Conservation (phyloP, 1,140 invertebrate genomes). For the Micrasema longulum region DNA sequence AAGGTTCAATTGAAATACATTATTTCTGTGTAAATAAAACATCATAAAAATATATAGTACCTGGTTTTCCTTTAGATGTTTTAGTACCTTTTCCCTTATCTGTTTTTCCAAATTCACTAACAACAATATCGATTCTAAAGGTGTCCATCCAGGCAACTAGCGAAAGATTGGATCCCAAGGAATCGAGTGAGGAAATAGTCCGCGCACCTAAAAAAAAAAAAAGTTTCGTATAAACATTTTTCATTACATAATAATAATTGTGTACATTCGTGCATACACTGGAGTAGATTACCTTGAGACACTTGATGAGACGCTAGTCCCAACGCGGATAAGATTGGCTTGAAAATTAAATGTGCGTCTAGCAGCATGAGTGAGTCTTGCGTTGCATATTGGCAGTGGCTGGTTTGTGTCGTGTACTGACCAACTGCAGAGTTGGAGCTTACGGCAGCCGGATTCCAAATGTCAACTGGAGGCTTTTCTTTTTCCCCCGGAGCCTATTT, state of each 20-base stretch:
- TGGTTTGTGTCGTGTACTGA: constrained; percentile 40
- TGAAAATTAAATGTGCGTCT: constrained; percentile 94
- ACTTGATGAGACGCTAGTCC: constrained; percentile 91
- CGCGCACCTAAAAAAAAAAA: constrained; percentile 58
- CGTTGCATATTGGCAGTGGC: constrained; percentile 74
- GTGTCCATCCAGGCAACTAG: constrained; percentile 88
- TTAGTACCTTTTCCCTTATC: constrained; percentile 61
- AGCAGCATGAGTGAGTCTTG: constrained; percentile 85
- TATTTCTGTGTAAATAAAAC: not conserved
- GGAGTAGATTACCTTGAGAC: constrained; percentile 63
- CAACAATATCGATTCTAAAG: constrained; percentile 93
- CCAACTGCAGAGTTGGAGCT: constrained; percentile 37
- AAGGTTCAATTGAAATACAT: not conserved
- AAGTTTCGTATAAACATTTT: not conserved
- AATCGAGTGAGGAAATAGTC: constrained; percentile 79
- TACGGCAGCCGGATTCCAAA: constrained; percentile 18
- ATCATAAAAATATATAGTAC: constrained; percentile 47
- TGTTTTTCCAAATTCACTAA: constrained; percentile 79
- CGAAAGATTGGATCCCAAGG: constrained; percentile 90
- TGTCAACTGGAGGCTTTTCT: constrained; percentile 40
- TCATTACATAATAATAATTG: constrained; percentile 1
- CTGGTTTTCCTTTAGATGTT: constrained; percentile 63
- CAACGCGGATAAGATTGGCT: constrained; percentile 84
- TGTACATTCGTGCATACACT: too few species aligned
- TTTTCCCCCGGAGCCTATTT: constrained; percentile 20